Evolutionary conservation across 2,797 vertebrate species (phyloP).

Genomic region (Nyctibius grandis): DNA sequence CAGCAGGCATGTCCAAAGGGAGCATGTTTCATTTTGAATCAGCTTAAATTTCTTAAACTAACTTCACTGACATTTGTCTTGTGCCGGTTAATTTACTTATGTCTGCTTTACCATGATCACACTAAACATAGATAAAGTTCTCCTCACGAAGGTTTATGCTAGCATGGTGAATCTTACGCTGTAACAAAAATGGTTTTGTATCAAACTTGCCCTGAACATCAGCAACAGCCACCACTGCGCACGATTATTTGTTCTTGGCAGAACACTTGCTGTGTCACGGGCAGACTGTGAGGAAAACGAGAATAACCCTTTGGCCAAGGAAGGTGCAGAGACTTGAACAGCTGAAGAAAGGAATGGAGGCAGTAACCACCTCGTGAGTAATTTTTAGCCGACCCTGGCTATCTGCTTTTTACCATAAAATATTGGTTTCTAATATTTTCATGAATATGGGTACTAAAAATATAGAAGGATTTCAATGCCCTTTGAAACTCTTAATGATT

Average conservation of each 20-base stretch:
- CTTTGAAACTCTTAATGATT: background rate
- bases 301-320: background rate
- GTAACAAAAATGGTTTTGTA: background rate
- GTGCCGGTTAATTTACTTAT: background rate
- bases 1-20: background rate
- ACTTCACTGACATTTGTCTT: constrained; percentile 48
- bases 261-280: background rate
- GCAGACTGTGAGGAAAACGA: background rate
- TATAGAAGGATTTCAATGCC: background rate
- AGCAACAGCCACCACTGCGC: background rate
- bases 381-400: background rate
- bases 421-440: background rate
- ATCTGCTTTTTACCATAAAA: background rate
- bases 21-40: constrained; percentile 25
- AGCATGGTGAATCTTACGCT: background rate
- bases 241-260: background rate
- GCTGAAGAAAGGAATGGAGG: background rate
- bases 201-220: background rate
- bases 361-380: background rate
- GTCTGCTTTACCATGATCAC: background rate
- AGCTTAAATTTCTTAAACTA: constrained; percentile 33
- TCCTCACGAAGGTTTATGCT: background rate
- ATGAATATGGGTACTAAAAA: background rate
- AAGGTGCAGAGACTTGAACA: background rate
- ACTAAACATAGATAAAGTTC: background rate